phyloP scores from a whole-genome alignment of 1,140 invertebrate genomes.

The Cardiocondyla obscurior region DNA sequence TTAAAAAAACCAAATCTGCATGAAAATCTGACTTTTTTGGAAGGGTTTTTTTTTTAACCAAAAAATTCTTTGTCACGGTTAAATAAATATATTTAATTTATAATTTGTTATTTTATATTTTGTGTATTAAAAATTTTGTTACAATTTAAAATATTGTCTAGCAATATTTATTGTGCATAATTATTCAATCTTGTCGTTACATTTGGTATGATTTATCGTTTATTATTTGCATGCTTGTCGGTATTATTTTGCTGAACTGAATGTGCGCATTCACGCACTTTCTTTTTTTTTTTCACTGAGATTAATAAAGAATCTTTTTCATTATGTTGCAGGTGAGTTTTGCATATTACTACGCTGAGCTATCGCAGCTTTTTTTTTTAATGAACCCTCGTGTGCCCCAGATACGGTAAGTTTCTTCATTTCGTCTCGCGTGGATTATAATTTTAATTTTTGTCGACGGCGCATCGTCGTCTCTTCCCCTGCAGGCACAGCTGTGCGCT shows the following conservation, averaged over 20 bases:
- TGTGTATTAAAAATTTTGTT: too few relatives aligned
- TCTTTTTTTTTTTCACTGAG: background rate
- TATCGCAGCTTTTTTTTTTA: background rate
- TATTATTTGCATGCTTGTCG: background rate
- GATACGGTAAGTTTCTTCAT: slow-evolving; percentile 33
- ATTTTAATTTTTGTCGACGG: slow-evolving; percentile 45
- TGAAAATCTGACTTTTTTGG: too few relatives aligned
- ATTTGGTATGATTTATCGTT: background rate
- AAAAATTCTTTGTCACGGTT: background rate
- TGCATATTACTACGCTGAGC: background rate
- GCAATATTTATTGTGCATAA: background rate
- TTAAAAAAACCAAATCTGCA: background rate
- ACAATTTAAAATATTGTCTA: background rate
- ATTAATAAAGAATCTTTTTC: slow-evolving; percentile 28
- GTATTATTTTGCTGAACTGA: background rate
- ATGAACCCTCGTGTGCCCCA: background rate
- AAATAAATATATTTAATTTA: background rate
- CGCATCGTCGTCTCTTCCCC: background rate
- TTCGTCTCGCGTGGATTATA: slow-evolving; percentile 19
- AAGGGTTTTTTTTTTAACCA: background rate
- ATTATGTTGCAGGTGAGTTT: slow-evolving; percentile 43
- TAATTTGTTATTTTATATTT: background rate
- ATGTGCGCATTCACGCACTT: too few relatives aligned
- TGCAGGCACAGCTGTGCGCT: background rate
- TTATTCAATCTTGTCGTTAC: background rate